Base-by-base conservation (phyloP, 2,797 vertebrate species). In the Alca torda region DNA sequence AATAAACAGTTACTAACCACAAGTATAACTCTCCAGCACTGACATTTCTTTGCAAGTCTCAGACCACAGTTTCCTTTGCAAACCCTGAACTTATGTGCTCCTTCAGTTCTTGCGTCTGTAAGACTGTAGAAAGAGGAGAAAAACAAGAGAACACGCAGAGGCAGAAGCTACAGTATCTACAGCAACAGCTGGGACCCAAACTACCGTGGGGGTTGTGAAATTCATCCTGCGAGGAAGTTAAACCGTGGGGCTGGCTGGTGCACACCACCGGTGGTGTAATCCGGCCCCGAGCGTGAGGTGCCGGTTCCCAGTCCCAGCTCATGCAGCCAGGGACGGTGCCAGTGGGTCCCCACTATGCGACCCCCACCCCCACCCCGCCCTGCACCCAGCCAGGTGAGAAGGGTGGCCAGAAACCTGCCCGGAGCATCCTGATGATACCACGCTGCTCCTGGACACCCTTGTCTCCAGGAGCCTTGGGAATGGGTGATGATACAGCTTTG, bases 1-100 rank as follows among this genome's bases (percentile, higher is more conserved):
- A 97, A 96, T 5, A 97, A 96, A 95, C 94, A 95, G 92, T 84
- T 91, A 72, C 92, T 57, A 96, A 89, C 95, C 94, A 87, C 89
- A 45, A 90, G 87, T 35, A 51, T 79, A 93, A 93, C 91, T 50
- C 72, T 84, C 63, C 16, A 83, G 89, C 91, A 28, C 92, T 77
- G 87, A 84, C 78, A 87, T 89, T 76, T 88, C 89, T 95, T 95
- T 69, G 81, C 93, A 41, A 59, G 74, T 75, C 78, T 89, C 82
- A 87, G 80, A 95, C 91, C 91, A 84, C 90, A 95, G 84, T 53
- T 96, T 97, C 93, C 96, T 97, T 48, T 81, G 83, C 87, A 83
- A 89, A 51, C 75, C 81, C 75, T 76, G 46, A 90, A 90, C 81
- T 78, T 82, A 1, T 11, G 72, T 9, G 35, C 65, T 93, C 43